Evolutionary conservation across 2,797 vertebrate species (phyloP).

Genomic region (Artibeus jamaicensis): DNA sequence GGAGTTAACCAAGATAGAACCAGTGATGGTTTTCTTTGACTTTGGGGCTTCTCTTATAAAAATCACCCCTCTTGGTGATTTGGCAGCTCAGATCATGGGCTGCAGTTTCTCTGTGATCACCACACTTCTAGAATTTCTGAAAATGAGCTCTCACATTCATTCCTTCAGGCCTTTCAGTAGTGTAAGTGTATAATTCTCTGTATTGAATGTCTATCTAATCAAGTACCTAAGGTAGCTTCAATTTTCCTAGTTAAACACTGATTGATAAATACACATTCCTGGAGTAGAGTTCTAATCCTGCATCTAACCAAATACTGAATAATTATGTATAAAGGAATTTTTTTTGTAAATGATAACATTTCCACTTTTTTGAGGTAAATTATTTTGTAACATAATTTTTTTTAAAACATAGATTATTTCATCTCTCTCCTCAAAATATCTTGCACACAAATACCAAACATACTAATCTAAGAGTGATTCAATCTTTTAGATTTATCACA

Average conservation of each 20-base stretch:
- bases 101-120: neutral
- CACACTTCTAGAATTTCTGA: neutral
- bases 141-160: neutral
- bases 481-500: neutral
- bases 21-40: neutral
- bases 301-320: neutral
- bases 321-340: neutral
- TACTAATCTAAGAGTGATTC: neutral
- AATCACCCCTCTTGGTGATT: neutral
- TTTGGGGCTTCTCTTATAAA: neutral
- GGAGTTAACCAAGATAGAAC: neutral
- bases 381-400: conserved; percentile 28
- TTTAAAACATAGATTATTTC: conserved; percentile 5
- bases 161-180: neutral
- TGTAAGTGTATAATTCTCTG: neutral
- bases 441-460: neutral
- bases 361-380: conserved; percentile 26
- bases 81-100: neutral
- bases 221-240: neutral
- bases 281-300: conserved; percentile 7
- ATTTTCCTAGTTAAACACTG: conserved; percentile 15
- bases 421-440: neutral
- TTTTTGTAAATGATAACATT: neutral
- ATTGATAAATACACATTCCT: neutral
- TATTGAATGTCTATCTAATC: neutral